Percentiles rank a stretch among this genome's conserved stretches.
These are phyloP conservation scores for Benthosema pterotum DNA, from an alignment of 2,797 vertebrate genomes.

Conservation along the genomic window DNA sequence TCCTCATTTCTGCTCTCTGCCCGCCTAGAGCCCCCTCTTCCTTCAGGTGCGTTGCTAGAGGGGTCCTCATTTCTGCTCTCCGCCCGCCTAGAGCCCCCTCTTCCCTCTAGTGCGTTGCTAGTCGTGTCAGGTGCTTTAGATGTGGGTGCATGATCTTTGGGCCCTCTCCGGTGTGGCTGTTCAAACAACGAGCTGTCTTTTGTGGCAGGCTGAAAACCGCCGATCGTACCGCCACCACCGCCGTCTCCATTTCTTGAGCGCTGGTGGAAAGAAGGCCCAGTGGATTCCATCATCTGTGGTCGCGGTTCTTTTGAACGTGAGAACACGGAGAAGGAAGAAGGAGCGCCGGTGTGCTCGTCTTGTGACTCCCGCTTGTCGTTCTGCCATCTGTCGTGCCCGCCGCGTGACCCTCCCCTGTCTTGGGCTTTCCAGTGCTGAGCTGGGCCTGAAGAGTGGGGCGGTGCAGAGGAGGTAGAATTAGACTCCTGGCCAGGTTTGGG, in stretches of 20 bases:
- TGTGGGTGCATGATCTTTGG: constrained; percentile 48
- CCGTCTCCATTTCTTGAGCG: constrained; percentile 69
- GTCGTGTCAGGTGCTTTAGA: constrained; percentile 37
- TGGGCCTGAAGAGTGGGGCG: constrained; percentile 46
- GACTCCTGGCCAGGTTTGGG: constrained; percentile 84
- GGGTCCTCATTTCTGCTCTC: constrained; percentile 79
- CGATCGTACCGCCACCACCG: background rate
- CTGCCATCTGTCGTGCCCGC: constrained; percentile 74
- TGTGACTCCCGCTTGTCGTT: constrained; percentile 78
- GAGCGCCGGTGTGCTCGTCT: constrained; percentile 63
- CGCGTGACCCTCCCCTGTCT: constrained; percentile 67
- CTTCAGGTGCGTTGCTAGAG: constrained; percentile 69
- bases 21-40: constrained; percentile 71
- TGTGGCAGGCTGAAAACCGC: constrained; percentile 36
- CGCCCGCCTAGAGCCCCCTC: constrained; percentile 57
- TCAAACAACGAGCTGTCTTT: constrained; percentile 25
- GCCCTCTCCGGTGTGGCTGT: constrained; percentile 64
- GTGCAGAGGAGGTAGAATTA: constrained; percentile 54
- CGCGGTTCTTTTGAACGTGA: constrained; percentile 84
- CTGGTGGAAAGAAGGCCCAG: constrained; percentile 70
- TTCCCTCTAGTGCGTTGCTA: constrained; percentile 52
- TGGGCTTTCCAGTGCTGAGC: constrained; percentile 82
- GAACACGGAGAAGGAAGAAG: constrained; percentile 70
- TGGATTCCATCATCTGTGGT: constrained; percentile 66
- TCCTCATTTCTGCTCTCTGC: constrained; percentile 77